Conservation (phyloP, 2,113 vertebrate genomes). For the Lycaon pictus region DNA sequence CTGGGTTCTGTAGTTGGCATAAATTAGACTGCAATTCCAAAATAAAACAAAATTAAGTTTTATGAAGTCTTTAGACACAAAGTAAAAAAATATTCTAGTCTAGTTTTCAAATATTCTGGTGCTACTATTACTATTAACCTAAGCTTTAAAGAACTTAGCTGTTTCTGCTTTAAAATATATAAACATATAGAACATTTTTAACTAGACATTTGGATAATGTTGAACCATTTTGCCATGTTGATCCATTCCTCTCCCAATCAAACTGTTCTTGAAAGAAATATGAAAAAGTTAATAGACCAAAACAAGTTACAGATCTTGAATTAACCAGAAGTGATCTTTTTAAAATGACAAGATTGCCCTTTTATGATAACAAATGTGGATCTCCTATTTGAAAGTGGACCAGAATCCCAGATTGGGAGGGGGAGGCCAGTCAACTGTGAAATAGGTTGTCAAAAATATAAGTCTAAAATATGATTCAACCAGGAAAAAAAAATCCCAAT, state of each 20-base stretch:
- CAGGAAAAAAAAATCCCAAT: slow-evolving; percentile 55
- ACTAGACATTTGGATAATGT: slow-evolving; percentile 48
- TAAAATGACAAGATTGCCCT: slow-evolving; percentile 82
- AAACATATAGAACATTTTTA: slow-evolving; percentile 47
- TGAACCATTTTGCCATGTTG: slow-evolving; percentile 74
- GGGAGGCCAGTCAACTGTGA: slow-evolving; percentile 82
- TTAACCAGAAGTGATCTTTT: slow-evolving; percentile 85
- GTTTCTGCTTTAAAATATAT: slow-evolving; percentile 16
- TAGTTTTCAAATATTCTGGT: slow-evolving; percentile 12
- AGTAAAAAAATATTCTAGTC: neutral
- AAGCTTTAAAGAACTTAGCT: slow-evolving; percentile 7
- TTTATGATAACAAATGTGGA: slow-evolving; percentile 84
- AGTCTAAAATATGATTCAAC: slow-evolving; percentile 84
- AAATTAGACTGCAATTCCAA: slow-evolving; percentile 48
- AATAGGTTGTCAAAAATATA: slow-evolving; percentile 87
- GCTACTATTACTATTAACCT: neutral
- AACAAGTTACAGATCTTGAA: slow-evolving; percentile 84
- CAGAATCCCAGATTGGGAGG: slow-evolving; percentile 78
- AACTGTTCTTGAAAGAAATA: slow-evolving; percentile 83
- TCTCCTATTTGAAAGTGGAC: slow-evolving; percentile 80
- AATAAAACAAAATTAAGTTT: slow-evolving; percentile 51
- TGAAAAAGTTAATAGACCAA: slow-evolving; percentile 82
- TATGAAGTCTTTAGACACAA: slow-evolving; percentile 48
- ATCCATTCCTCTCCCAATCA: slow-evolving; percentile 79
- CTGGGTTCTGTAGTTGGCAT: slow-evolving; percentile 6